These are phyloP conservation scores for Xenentodon cancila DNA, from an alignment of 2,797 vertebrate species.

Conservation along the genomic window DNA sequence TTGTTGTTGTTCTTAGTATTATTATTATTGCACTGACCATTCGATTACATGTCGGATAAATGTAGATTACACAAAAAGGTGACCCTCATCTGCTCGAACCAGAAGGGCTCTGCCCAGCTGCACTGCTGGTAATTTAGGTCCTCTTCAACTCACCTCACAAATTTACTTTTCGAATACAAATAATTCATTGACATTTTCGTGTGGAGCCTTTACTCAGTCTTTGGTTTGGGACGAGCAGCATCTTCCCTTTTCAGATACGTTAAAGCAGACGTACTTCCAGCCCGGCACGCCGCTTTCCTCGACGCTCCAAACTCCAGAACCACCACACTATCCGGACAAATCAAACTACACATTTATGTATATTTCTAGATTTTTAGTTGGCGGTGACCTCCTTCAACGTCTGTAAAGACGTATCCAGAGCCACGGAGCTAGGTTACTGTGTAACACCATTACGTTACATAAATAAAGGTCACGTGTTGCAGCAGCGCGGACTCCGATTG, in stretches of 20 bases:
- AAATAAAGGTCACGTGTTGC: conserved; percentile 84
- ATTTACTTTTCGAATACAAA: conserved; percentile 4
- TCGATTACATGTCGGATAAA: conserved; percentile 17
- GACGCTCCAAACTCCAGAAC: conserved; percentile 36
- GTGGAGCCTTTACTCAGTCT: conserved; percentile 46
- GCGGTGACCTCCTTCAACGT: conserved; percentile 39
- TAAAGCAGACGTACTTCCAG: conserved; percentile 26
- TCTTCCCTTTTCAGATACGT: conserved; percentile 34
- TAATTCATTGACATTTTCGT: conserved; percentile 13
- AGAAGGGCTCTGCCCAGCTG: background rate
- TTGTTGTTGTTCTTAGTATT: background rate
- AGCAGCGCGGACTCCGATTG: conserved; percentile 69
- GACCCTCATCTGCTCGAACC: conserved; percentile 18
- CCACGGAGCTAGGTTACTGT: conserved; percentile 55
- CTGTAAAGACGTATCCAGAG: background rate
- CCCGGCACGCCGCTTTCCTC: conserved; percentile 16
- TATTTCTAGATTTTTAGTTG: background rate
- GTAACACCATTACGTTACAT: conserved; percentile 80
- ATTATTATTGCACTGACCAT: conserved; percentile 25
- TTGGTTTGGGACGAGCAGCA: conserved; percentile 43
- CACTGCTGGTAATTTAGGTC: background rate
- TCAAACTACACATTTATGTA: background rate
- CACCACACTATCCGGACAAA: background rate
- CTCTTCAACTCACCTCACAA: conserved; percentile 1
- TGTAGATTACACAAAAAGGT: conserved; percentile 1